Percentiles rank a stretch among this genome's conserved stretches.
Conservation (phyloP, 2,797 vertebrate species). For the Ammospiza maritima region DNA sequence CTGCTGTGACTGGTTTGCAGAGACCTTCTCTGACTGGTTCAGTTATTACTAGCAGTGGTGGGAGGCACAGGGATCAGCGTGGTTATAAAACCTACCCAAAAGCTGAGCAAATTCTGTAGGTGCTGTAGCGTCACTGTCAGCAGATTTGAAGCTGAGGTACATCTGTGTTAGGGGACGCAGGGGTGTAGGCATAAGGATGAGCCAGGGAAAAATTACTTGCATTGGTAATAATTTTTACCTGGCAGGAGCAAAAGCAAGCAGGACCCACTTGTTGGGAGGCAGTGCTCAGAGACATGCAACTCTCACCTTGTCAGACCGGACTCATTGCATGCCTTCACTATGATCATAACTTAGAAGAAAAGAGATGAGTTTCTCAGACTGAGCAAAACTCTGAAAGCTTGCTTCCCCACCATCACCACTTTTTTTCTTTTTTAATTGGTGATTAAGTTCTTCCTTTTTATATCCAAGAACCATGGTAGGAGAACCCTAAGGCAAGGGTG, state of each 20-base stretch:
- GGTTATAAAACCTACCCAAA: conserved; percentile 58
- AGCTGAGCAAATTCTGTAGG: conserved; percentile 54
- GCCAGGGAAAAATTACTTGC: neutral
- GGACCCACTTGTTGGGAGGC: neutral
- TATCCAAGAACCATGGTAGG: neutral
- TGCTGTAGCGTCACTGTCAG: conserved; percentile 58
- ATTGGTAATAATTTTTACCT: conserved; percentile 20
- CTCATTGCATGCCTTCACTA: neutral
- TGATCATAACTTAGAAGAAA: neutral
- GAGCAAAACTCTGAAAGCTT: conserved; percentile 1
- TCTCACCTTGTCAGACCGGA: conserved; percentile 4
- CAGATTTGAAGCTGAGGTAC: conserved; percentile 34
- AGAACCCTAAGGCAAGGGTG: neutral
- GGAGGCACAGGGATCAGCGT: conserved; percentile 49
- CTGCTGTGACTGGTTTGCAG: conserved; percentile 57
- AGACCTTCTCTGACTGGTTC: conserved; percentile 56
- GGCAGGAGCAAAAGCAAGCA: conserved; percentile 8
- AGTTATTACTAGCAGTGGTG: conserved; percentile 62
- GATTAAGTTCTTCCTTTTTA: neutral
- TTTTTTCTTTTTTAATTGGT: neutral
- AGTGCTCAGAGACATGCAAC: neutral
- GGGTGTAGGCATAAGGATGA: conserved; percentile 3
- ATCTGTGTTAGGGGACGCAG: neutral
- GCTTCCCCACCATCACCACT: neutral
- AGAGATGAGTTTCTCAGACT: neutral